Percentiles rank a stretch among this genome's conserved stretches.
Conservation (phyloP, 2,797 vertebrate genomes). For the Notoglanidium macrostoma region DNA sequence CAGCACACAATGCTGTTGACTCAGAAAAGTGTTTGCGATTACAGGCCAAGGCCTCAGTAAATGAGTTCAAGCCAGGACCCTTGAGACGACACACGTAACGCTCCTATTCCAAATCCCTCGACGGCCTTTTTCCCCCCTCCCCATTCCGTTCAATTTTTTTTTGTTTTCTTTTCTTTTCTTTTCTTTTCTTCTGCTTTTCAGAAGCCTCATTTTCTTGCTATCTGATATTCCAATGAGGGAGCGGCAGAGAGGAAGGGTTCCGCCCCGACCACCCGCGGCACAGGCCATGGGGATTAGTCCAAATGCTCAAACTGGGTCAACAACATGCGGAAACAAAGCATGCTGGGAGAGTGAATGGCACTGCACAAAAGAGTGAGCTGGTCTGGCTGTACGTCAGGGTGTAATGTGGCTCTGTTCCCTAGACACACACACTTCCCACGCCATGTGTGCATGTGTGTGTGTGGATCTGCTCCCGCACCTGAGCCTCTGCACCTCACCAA, state of each 20-base stretch:
- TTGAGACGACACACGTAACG: conserved; percentile 46
- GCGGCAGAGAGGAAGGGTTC: conserved; percentile 47
- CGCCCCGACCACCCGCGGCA: conserved; percentile 56
- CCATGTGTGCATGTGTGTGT: conserved; percentile 42
- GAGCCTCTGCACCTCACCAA: conserved; percentile 70
- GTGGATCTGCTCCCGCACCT: conserved; percentile 62
- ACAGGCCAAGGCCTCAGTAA: conserved; percentile 52
- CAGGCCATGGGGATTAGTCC: conserved; percentile 60
- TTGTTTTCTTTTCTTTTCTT: not conserved
- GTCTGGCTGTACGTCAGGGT: conserved; percentile 46
- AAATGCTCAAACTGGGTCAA: conserved; percentile 64
- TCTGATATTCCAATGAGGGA: conserved; percentile 63
- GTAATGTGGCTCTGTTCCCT: conserved; percentile 44
- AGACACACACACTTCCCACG: conserved; percentile 44
- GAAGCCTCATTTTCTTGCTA: conserved; percentile 46
- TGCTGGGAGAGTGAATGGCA: conserved; percentile 53
- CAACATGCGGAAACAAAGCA: conserved; percentile 61
- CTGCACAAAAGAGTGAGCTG: conserved; percentile 49
- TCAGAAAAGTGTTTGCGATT: conserved; percentile 48
- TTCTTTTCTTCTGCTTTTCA: conserved; percentile 7
- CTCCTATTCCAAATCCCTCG: conserved; percentile 54
- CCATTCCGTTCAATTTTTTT: conserved; percentile 21
- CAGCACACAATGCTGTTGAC: conserved; percentile 51
- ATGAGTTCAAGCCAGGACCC: conserved; percentile 54
- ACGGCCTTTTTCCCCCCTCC: not conserved